phyloP scores from a whole-genome alignment of 2,797 vertebrate genomes.

The Sebastes nivosus region DNA sequence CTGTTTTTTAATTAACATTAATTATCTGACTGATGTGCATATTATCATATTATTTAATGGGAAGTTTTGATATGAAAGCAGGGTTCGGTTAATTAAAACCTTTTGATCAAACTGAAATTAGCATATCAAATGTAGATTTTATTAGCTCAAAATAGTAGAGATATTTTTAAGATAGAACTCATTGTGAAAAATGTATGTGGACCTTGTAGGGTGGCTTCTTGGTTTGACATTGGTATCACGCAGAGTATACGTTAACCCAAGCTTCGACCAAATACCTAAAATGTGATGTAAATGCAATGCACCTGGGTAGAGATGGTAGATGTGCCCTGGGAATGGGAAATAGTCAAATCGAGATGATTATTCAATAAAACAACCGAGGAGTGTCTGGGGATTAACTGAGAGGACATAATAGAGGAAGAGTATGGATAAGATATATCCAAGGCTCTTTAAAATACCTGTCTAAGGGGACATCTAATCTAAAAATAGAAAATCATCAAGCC shows the following conservation, averaged over 20 bases:
- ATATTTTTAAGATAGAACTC: not conserved
- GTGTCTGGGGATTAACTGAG: not conserved
- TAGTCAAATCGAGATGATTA: slow-evolving; percentile 3
- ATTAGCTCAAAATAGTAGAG: not conserved
- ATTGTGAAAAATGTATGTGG: not conserved
- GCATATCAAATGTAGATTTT: not conserved
- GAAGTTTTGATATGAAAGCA: not conserved
- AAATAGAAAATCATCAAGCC: slow-evolving; percentile 58
- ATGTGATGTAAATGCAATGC: slow-evolving; percentile 29
- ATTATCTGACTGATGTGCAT: not conserved
- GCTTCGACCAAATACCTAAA: not conserved
- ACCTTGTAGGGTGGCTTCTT: not conserved
- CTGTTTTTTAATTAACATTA: not conserved
- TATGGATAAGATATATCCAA: not conserved
- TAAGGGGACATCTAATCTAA: slow-evolving; percentile 48
- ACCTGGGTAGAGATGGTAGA: not conserved
- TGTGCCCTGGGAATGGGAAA: not conserved
- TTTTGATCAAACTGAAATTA: not conserved
- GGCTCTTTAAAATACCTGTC: slow-evolving; percentile 51
- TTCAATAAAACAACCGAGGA: slow-evolving; percentile 20
- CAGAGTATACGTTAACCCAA: not conserved
- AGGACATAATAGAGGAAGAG: slow-evolving; percentile 7
- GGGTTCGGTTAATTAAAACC: not conserved
- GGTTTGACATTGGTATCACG: not conserved
- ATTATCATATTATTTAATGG: not conserved